Evolutionary conservation across 2,113 vertebrate species (phyloP).

Genomic region (Papio anubis): DNA sequence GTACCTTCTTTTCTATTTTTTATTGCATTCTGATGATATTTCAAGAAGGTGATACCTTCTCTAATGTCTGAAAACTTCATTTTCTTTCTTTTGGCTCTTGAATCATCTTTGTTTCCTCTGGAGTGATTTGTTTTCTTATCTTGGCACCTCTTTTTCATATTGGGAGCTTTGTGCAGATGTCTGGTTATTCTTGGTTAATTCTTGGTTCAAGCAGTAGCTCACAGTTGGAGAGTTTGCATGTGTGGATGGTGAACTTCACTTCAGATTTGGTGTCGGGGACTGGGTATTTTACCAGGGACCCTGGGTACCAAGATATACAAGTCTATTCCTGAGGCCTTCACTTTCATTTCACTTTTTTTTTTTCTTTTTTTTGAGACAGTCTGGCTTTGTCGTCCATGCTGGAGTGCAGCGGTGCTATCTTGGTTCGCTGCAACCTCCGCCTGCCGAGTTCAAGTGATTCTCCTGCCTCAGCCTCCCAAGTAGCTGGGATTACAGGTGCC

Average conservation of each 20-base stretch:
- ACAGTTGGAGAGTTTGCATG: not conserved
- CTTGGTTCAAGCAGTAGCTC: not conserved
- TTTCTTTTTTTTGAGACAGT: too few species aligned
- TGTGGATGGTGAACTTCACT: not conserved
- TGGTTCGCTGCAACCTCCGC: too few species aligned
- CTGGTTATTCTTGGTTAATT: not conserved
- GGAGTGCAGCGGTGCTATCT: too few species aligned
- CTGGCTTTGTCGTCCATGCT: too few species aligned
- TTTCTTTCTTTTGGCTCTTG: not conserved
- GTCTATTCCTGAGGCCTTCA: not conserved
- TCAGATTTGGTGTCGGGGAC: not conserved
- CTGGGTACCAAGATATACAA: accelerated
- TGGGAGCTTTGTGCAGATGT: not conserved
- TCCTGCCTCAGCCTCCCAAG: too few species aligned
- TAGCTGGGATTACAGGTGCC: too few species aligned
- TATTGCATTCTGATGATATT: not conserved
- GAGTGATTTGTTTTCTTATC: not conserved
- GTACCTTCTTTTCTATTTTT: not conserved
- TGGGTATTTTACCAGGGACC: too few species aligned
- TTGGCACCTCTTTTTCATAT: not conserved
- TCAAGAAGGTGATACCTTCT: not conserved
- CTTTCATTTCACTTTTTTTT: not conserved
- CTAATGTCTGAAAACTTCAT: not conserved
- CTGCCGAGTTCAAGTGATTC: too few species aligned
- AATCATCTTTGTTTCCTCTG: not conserved